These are phyloP conservation scores for Centruroides sculpturatus DNA, from an alignment of 1,140 invertebrate species.

Conservation along the genomic window DNA sequence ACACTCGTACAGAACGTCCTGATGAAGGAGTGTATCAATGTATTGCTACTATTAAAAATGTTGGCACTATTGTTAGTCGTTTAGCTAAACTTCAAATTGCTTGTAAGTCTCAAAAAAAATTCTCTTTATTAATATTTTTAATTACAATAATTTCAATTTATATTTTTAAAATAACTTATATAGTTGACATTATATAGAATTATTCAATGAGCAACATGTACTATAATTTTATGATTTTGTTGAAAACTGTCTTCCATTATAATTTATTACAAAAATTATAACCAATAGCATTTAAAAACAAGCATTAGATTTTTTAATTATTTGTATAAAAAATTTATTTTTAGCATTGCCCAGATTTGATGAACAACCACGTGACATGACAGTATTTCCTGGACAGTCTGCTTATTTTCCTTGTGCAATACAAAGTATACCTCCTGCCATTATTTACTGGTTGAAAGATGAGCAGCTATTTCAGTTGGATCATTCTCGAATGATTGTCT, in stretches of 20 bases:
- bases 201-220: no score
- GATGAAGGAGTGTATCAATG: slow-evolving; percentile 58
- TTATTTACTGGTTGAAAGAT: slow-evolving; percentile 66
- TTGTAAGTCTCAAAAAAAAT: slow-evolving; percentile 41
- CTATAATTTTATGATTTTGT: no score
- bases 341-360: slow-evolving; percentile 44
- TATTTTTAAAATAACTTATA: no score
- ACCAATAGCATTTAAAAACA: no score
- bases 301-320: no score
- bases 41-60: slow-evolving; percentile 46
- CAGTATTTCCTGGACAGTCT: slow-evolving; percentile 44
- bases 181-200: no score
- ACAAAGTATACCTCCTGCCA: slow-evolving; percentile 32
- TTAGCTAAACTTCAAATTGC: slow-evolving; percentile 56
- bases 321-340: slow-evolving; percentile 1
- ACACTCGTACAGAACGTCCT: slow-evolving; percentile 32
- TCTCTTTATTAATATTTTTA: no score
- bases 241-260: no score
- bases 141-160: no score
- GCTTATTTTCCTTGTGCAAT: slow-evolving; percentile 42
- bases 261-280: no score
- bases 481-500: slow-evolving; percentile 53
- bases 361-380: slow-evolving; percentile 48
- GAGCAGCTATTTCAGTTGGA: slow-evolving; percentile 50
- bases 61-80: slow-evolving; percentile 62